Evolutionary conservation across 2,797 vertebrate species (phyloP).

Genomic region (Hypotaenidia okinawae): DNA sequence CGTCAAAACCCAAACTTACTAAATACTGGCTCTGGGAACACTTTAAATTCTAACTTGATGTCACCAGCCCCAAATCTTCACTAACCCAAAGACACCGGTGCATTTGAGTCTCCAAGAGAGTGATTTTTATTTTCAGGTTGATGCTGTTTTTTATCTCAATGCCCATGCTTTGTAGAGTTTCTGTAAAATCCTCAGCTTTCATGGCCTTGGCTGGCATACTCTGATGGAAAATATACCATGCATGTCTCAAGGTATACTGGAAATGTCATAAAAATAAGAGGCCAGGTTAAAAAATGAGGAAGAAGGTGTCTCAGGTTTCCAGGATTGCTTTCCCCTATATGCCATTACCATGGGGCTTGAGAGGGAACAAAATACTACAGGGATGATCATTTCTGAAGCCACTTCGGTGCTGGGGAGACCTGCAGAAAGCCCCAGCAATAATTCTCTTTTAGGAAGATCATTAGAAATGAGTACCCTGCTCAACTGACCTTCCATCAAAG

Average conservation of each 20-base stretch:
- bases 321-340: neutral
- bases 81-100: slow-evolving; percentile 3
- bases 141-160: neutral
- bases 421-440: fast-evolving
- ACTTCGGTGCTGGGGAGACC: neutral
- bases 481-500: slow-evolving; percentile 85
- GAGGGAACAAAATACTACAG: fast-evolving
- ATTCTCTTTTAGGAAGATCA: fast-evolving
- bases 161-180: neutral
- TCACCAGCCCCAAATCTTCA: slow-evolving; percentile 51
- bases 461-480: fast-evolving
- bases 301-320: neutral
- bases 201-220: neutral
- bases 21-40: slow-evolving; percentile 44
- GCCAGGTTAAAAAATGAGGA: neutral
- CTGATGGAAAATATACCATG: neutral
- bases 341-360: fast-evolving
- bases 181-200: neutral
- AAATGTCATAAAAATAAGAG: neutral
- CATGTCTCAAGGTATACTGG: neutral
- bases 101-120: neutral
- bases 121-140: neutral
- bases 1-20: slow-evolving; percentile 59
- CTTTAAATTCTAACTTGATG: slow-evolving; percentile 40
- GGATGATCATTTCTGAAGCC: no score